phyloP scores from a whole-genome alignment of 1,140 invertebrate species.

The Phymorhynchus buccinoides region DNA sequence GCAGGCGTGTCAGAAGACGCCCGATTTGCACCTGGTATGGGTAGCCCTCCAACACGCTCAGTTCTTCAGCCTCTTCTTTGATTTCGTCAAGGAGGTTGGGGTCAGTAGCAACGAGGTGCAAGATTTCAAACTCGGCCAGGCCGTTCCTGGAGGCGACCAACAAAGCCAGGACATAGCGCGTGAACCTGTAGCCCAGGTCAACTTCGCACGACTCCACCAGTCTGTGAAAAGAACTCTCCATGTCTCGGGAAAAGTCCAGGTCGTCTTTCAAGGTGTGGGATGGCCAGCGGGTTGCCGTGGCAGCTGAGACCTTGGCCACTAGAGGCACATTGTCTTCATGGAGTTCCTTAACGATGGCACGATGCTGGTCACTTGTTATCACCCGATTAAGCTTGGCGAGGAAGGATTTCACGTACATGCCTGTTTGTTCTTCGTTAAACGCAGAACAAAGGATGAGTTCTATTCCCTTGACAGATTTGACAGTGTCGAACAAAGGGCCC shows the following conservation, averaged over 20 bases:
- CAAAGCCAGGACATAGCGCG: constrained; percentile 44
- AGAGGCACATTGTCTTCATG: constrained; percentile 37
- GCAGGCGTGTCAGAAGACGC: constrained; percentile 37
- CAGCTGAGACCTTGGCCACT: constrained; percentile 14
- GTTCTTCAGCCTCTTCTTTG: constrained; percentile 39
- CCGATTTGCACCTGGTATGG: constrained; percentile 49
- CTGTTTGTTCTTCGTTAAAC: background rate
- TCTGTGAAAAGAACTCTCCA: constrained; percentile 33
- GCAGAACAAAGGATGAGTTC: background rate
- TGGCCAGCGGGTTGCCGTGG: constrained; percentile 40
- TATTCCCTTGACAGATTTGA: constrained; percentile 19
- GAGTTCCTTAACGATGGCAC: constrained; percentile 33
- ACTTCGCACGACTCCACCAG: constrained; percentile 42
- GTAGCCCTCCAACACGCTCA: constrained; percentile 51
- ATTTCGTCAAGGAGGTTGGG: constrained; percentile 43
- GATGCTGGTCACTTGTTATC: constrained; percentile 42
- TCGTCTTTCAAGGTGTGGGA: constrained; percentile 44
- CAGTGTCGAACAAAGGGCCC: constrained; percentile 28
- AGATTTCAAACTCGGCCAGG: constrained; percentile 44
- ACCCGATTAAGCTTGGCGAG: constrained; percentile 22
- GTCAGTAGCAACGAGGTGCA: constrained; percentile 45
- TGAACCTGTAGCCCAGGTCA: constrained; percentile 43
- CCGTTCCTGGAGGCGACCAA: constrained; percentile 45
- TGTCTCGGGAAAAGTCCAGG: constrained; percentile 21
- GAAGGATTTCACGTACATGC: constrained; percentile 5